Evolutionary conservation across 1,140 invertebrate genomes (phyloP), one percentile per base, ranked within the genome.

Genomic region (Tribolium castaneum): DNA sequence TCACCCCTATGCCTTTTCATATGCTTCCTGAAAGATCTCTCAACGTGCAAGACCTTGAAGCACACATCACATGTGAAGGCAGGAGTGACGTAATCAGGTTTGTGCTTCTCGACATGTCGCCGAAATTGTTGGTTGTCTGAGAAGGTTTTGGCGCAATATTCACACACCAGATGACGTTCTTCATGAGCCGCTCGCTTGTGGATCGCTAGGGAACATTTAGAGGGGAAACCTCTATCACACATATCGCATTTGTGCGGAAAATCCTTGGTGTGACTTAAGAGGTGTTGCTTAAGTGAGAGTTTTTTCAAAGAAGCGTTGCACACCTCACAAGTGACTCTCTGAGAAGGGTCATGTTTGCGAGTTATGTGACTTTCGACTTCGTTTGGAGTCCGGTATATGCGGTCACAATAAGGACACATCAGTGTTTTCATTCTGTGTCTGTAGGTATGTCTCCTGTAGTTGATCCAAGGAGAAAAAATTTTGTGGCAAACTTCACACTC

Each of bases 11-110:
- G 75, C 9, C 19, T 70, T 25, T 39, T 22, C 62, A 50, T 30
- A 95, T 90, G 56, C 92, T 94, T 10, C 9, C 7, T 9, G 9
- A 45, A 45, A 45, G 9, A 5, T 10, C n/a, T 87, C 89, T 78
- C 5, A 30, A 3, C 13, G 7, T 9, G 39, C 7, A 45, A 6
- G 0, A 30, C 35, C 4, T 45, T 70, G 3, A 9, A 16, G 16
- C 52, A 54, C 22, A 12, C 52, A 0, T 54, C 10, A 54, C 52
- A 54, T 35, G 16, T 45, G 9, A 10, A 30, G 13, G 39, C 39
- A 6, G 3, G 3, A 1, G 13, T 3, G n/a, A 45, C 7, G 9
- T 45, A n/a, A 45, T 45, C 39, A 45, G 39, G 39, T 35, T 35
- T 39, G 12, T 39, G 66, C 7, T 14, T 16, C 2, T 10, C 22